A percentile compares a stretch with the other conserved stretches of the same genome.
Conservation (phyloP, 2,888 invertebrate genomes). For the Drosophila lutescens region DNA sequence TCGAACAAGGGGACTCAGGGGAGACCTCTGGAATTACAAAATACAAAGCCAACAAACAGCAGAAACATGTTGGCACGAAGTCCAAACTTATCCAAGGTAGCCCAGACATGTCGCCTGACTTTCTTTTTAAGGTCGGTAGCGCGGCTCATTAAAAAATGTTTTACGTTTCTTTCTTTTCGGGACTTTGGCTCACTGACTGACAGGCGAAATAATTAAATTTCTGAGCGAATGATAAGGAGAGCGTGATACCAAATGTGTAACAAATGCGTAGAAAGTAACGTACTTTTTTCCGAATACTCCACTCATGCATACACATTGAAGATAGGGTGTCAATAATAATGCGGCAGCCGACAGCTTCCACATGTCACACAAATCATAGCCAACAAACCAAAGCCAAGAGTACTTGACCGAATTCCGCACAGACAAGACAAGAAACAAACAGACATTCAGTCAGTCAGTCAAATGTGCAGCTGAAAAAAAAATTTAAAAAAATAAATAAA, state of each 20-base stretch:
- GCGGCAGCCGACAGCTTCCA: constrained; percentile 72
- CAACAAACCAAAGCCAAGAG: constrained; percentile 61
- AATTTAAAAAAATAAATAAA: neutral
- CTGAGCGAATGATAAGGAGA: constrained; percentile 64
- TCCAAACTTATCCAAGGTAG: constrained; percentile 42
- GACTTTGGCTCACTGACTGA: constrained; percentile 49
- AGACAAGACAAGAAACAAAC: constrained; percentile 32
- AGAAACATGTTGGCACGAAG: constrained; percentile 52
- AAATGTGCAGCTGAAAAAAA: constrained; percentile 26
- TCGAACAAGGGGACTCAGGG: constrained; percentile 48
- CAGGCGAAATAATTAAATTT: constrained; percentile 75
- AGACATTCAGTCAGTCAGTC: constrained; percentile 2
- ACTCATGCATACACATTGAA: constrained; percentile 52
- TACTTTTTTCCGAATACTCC: neutral
- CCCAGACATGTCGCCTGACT: constrained; percentile 55
- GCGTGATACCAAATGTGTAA: constrained; percentile 60
- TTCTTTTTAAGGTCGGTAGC: constrained; percentile 62
- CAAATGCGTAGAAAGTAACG: constrained; percentile 75
- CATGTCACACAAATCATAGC: constrained; percentile 74
- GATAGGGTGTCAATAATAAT: constrained; percentile 80
- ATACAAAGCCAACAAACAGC: constrained; percentile 34
- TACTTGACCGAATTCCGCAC: constrained; percentile 79
- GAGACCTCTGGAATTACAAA: constrained; percentile 26
- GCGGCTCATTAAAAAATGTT: constrained; percentile 70
- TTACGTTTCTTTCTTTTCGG: constrained; percentile 48